Evolutionary conservation across 2,888 invertebrate species (phyloP).

Genomic region (Hydropsyche betteni): DNA sequence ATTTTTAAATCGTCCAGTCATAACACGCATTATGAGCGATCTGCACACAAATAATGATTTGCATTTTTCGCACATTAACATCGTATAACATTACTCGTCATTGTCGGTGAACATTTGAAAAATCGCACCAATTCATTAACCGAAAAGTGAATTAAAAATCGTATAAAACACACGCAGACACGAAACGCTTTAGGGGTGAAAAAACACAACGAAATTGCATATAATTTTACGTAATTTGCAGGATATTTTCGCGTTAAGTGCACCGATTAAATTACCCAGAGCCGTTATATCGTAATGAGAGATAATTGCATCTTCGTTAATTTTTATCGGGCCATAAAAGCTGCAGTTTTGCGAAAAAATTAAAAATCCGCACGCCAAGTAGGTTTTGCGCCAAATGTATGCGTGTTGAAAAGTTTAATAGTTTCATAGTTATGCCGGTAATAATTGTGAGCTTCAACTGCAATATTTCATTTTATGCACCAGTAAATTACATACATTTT

Average conservation of each 20-base stretch:
- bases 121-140: conserved; percentile 24
- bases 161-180: not conserved
- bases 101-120: conserved; percentile 9
- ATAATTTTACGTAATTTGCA: not conserved
- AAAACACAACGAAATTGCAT: not conserved
- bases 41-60: conserved; percentile 3
- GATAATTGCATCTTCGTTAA: too few relatives aligned
- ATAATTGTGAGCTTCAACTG: too few relatives aligned
- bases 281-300: too few relatives aligned
- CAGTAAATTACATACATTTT: too few relatives aligned
- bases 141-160: conserved; percentile 22
- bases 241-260: not conserved
- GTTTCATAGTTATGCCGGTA: too few relatives aligned
- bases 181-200: conserved; percentile 1
- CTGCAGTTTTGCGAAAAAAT: too few relatives aligned
- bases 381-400: too few relatives aligned
- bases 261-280: not conserved
- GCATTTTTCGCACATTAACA: conserved; percentile 20
- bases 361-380: too few relatives aligned
- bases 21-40: not conserved
- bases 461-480: too few relatives aligned
- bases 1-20: not conserved
- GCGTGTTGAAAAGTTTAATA: too few relatives aligned
- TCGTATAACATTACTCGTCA: not conserved
- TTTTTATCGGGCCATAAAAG: too few relatives aligned